These are phyloP conservation scores for Charanyca ferruginea DNA, from an alignment of 2,888 invertebrate genomes.

Conservation along the genomic window DNA sequence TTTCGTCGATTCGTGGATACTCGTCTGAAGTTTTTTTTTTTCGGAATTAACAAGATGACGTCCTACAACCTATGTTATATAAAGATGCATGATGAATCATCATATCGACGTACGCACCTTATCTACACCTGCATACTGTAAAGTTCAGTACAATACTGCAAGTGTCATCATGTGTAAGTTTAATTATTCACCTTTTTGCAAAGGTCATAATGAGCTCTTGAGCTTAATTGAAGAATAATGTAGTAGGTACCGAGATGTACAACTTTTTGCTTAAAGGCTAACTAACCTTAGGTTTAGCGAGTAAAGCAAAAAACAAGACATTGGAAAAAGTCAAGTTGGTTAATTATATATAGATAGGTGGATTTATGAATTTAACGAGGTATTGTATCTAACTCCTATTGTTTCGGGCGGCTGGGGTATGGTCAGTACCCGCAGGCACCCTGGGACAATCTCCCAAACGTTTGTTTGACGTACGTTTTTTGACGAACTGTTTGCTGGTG, in stretches of 20 bases:
- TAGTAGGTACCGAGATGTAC: constrained; percentile 20
- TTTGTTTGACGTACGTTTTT: too few relatives aligned
- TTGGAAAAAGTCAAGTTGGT: constrained; percentile 26
- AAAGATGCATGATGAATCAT: constrained; percentile 20
- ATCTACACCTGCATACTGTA: constrained; percentile 23
- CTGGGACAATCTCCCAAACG: too few relatives aligned
- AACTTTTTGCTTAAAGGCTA: constrained; percentile 50
- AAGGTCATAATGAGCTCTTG: constrained; percentile 57
- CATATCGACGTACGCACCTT: constrained; percentile 11
- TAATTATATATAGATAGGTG: constrained; percentile 4
- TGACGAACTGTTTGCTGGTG: too few relatives aligned
- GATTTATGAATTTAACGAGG: neutral
- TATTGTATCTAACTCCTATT: neutral
- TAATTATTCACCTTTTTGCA: constrained; percentile 56
- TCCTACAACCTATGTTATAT: too few relatives aligned
- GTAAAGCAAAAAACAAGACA: constrained; percentile 29
- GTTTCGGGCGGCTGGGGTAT: too few relatives aligned
- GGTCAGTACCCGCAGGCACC: too few relatives aligned
- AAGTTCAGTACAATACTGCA: constrained; percentile 50
- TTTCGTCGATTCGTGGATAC: neutral
- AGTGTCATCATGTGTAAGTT: constrained; percentile 53
- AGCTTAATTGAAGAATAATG: constrained; percentile 61
- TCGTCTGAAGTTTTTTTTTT: neutral
- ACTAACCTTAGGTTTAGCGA: constrained; percentile 31
- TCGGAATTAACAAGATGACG: too few relatives aligned